Evolutionary conservation across 1,140 invertebrate species (phyloP), one percentile per base, ranked within the genome.

Genomic region (Musca vetustissima): DNA sequence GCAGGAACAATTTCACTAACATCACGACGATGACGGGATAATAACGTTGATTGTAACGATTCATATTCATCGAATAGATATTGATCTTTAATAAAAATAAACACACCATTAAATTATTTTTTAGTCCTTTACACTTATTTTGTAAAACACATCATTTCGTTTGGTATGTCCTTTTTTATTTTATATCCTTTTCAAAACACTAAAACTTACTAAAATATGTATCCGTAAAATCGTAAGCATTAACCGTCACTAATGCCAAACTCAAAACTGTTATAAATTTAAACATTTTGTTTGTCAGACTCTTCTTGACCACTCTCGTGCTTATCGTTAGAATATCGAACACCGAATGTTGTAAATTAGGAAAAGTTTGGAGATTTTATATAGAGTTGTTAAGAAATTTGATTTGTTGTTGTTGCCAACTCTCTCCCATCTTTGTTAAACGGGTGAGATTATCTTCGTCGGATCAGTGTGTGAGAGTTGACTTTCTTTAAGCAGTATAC

Each of bases 201-300:
- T 28, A 28, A 28, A 28, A 67, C 69, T 64, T 25, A 70, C 69
- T 70, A 50, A 53, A 70, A 22, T 32, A 57, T 8, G 36, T 32
- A 68, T 70, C 69, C 43, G 61, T 24, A 48, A 70, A 70, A 36
- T 70, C 69, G 15, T 70, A 70, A 47, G 69, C 69, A 7, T 65
- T 57, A 21, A 55, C 64, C 11, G 47, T 49, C 8, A 66, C 21
- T 32, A 66, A 43, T n/a, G 43, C 64, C 14, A 55, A 4, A 3
- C 53, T 11, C 6, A 69, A 47, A 28, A 48, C 14, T 24, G 43
- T 7, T 17, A 66, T 24, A 13, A 49, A 24, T 25, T 67, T 67
- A 19, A 67, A 53, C 65, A 67, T 61, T 32, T 61, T 32, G 57
- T 25, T n/a, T 17, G 3, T 53, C 43, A 9, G n/a, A 19, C 19